Conservation (phyloP, 2,888 invertebrate genomes). For the Amorpha juglandis region DNA sequence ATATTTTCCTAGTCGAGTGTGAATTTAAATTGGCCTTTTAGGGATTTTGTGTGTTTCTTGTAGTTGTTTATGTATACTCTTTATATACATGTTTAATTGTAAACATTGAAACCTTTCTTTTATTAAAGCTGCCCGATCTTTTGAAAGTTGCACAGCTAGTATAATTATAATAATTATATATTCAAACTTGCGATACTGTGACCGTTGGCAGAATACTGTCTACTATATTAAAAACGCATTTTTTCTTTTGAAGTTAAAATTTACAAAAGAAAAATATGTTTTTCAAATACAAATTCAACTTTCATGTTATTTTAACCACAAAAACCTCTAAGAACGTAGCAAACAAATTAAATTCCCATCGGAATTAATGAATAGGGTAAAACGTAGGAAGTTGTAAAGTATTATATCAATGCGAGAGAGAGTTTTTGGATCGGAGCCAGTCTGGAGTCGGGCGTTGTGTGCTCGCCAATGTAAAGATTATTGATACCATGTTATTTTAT, state of each 20-base stretch:
- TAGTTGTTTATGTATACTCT: no score
- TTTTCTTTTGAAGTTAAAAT: neutral
- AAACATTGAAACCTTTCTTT: neutral
- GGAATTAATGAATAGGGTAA: slow-evolving; percentile 34
- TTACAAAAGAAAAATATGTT: no score
- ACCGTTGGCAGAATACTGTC: no score
- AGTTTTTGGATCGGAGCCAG: slow-evolving; percentile 37
- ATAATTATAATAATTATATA: no score
- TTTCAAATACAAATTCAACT: slow-evolving; percentile 15
- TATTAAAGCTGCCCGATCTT: neutral
- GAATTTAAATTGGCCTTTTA: slow-evolving; percentile 12
- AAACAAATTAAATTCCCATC: slow-evolving; percentile 19
- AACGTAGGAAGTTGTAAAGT: slow-evolving; percentile 34
- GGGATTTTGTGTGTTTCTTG: neutral
- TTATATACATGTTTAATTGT: no score
- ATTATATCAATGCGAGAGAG: slow-evolving; percentile 35
- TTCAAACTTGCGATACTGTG: neutral
- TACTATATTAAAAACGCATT: neutral
- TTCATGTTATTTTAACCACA: slow-evolving; percentile 14
- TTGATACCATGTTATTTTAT: neutral
- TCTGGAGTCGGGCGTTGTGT: slow-evolving; percentile 31
- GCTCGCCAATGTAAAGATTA: slow-evolving; percentile 25
- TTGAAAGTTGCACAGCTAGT: no score
- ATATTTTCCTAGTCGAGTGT: slow-evolving; percentile 11
- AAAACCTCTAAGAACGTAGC: slow-evolving; percentile 10